Evolutionary conservation across 2,888 invertebrate genomes (phyloP).

Genomic region (Sacculina carcini): DNA sequence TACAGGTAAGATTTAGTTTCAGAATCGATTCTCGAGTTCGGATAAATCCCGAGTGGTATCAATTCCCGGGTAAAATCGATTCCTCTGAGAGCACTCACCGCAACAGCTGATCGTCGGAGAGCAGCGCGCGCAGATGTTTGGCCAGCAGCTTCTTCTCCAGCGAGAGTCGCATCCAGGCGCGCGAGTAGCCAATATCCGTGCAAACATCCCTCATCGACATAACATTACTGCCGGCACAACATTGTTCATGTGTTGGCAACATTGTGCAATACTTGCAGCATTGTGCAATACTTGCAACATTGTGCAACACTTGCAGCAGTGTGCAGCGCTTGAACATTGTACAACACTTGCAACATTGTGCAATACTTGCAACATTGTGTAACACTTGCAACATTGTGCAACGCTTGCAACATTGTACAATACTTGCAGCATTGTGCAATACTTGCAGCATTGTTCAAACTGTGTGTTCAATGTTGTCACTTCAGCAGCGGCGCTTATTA

Average conservation of each 20-base stretch:
- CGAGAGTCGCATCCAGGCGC: conserved; percentile 87
- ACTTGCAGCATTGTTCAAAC: too few species aligned
- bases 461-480: too few species aligned
- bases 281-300: too few species aligned
- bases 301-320: too few species aligned
- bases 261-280: too few species aligned
- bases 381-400: too few species aligned
- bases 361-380: too few species aligned
- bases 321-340: too few species aligned
- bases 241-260: not conserved
- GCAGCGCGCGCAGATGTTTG: conserved; percentile 60
- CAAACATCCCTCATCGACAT: conserved; percentile 93
- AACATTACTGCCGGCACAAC: conserved; percentile 34
- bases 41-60: not conserved
- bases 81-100: conserved; percentile 20
- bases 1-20: not conserved
- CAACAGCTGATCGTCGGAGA: conserved; percentile 47
- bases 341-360: too few species aligned
- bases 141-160: conserved; percentile 88
- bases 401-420: too few species aligned
- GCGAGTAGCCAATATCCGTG: conserved; percentile 63
- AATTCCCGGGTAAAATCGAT: not conserved
- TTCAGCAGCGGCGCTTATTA: too few species aligned
- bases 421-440: too few species aligned
- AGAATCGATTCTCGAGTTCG: not conserved